phyloP scores from a whole-genome alignment of 2,888 invertebrate species.

The Aplocera efformata region DNA sequence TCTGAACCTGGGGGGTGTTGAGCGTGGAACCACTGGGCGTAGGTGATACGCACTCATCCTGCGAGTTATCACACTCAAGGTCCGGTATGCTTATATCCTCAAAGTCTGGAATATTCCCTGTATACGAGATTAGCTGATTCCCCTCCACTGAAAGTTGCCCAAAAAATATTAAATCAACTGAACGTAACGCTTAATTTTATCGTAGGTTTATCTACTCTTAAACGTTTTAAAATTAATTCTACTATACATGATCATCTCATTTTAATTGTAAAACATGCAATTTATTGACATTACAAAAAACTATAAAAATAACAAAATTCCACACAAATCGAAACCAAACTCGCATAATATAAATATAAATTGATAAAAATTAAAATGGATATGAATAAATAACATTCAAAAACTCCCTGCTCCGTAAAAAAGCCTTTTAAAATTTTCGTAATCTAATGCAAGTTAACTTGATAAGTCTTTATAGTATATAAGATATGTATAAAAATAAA shows the following conservation, averaged over 20 bases:
- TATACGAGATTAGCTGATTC: conserved; percentile 79
- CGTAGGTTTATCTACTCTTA: not conserved
- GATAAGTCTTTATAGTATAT: no score
- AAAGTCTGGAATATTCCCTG: conserved; percentile 78
- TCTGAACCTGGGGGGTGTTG: conserved; percentile 65
- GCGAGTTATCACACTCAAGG: conserved; percentile 58
- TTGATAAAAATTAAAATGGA: not conserved
- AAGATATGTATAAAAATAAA: no score
- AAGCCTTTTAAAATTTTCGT: no score
- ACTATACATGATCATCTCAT: not conserved
- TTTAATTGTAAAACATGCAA: conserved; percentile 1
- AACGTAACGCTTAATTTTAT: not conserved
- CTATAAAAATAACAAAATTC: conserved; percentile 6
- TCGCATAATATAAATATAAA: conserved; percentile 2
- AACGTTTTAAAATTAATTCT: not conserved
- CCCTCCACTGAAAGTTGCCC: conserved; percentile 71
- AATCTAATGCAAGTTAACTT: no score
- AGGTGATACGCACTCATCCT: conserved; percentile 48
- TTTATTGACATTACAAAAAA: not conserved
- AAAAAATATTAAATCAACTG: conserved; percentile 28
- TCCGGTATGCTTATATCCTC: conserved; percentile 71
- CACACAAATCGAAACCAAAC: conserved; percentile 12
- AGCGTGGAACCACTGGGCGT: conserved; percentile 49
- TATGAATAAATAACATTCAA: not conserved
- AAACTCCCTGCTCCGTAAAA: not conserved